phyloP scores from a whole-genome alignment of 2,113 vertebrate genomes.

The Chitala chitala region DNA sequence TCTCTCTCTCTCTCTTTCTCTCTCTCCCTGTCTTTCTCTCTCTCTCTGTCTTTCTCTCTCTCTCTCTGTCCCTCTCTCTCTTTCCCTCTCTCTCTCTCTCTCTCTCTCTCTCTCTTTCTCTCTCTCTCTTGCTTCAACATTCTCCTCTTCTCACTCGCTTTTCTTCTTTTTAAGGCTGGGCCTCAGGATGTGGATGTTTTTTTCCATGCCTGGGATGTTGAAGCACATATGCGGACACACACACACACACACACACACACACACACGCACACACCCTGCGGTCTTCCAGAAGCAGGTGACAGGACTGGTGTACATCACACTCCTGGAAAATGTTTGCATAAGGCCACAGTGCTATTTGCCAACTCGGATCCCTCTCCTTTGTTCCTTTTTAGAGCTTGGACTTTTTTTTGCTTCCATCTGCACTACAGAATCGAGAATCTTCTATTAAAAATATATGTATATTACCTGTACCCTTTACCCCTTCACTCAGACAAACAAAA shows the following conservation, averaged over 20 bases:
- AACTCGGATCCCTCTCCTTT: background rate
- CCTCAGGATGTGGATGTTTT: constrained; percentile 2
- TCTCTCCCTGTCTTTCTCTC: too few relatives aligned
- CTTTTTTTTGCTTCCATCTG: background rate
- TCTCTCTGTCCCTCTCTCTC: constrained; percentile 5
- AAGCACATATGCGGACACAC: background rate
- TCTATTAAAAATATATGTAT: background rate
- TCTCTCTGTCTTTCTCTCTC: background rate
- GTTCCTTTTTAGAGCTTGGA: background rate
- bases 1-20: background rate
- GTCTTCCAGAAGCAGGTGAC: background rate
- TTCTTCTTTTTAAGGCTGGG: constrained; percentile 14
- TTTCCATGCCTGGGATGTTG: background rate
- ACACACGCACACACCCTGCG: background rate
- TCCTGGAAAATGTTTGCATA: background rate
- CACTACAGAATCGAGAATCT: background rate
- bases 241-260: background rate
- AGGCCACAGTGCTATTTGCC: background rate
- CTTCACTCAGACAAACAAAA: too few relatives aligned
- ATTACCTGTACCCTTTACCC: background rate
- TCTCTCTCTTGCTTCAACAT: too few relatives aligned
- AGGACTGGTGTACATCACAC: constrained; percentile 1
- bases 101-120: background rate
- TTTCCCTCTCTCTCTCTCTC: background rate
- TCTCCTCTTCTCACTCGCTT: background rate